Percentiles rank a stretch among this genome's conserved stretches.
Conservation (phyloP, 2,888 invertebrate species). For the Lasioglossum villosulum region DNA sequence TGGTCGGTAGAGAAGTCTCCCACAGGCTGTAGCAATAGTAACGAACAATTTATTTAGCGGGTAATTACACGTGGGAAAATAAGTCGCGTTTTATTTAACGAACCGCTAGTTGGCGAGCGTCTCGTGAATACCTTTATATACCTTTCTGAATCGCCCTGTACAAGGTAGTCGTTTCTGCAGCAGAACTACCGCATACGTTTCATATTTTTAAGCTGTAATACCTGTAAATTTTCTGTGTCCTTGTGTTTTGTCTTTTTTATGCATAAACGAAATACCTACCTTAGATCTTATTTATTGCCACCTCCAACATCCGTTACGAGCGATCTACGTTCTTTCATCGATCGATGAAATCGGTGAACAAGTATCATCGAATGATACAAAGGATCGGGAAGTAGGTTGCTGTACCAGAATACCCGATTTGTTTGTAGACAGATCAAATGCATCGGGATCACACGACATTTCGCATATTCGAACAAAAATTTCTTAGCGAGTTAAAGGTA, state of each 20-base stretch:
- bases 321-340: slow-evolving; percentile 42
- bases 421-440: slow-evolving; percentile 74
- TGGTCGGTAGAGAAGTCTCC: background rate
- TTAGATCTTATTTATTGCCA: slow-evolving; percentile 79
- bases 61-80: no score
- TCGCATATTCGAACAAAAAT: slow-evolving; percentile 58
- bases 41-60: background rate
- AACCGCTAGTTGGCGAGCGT: background rate
- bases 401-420: slow-evolving; percentile 73
- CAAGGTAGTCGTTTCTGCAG: background rate
- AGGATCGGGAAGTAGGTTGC: background rate
- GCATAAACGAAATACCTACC: slow-evolving; percentile 69
- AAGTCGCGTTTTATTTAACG: background rate
- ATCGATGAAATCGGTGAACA: background rate
- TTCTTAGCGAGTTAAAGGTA: slow-evolving; percentile 78
- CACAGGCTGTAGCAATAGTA: background rate
- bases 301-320: slow-evolving; percentile 56
- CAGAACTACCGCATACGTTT: slow-evolving; percentile 65
- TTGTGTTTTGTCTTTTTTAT: slow-evolving; percentile 69
- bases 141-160: slow-evolving; percentile 5
- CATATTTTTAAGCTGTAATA: slow-evolving; percentile 73
- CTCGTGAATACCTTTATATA: background rate
- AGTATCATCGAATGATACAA: background rate
- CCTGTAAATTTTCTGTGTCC: slow-evolving; percentile 74
- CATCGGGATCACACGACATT: slow-evolving; percentile 63